Base-by-base conservation (phyloP, 2,888 invertebrate genomes). In the Chrysina gloriosa region DNA sequence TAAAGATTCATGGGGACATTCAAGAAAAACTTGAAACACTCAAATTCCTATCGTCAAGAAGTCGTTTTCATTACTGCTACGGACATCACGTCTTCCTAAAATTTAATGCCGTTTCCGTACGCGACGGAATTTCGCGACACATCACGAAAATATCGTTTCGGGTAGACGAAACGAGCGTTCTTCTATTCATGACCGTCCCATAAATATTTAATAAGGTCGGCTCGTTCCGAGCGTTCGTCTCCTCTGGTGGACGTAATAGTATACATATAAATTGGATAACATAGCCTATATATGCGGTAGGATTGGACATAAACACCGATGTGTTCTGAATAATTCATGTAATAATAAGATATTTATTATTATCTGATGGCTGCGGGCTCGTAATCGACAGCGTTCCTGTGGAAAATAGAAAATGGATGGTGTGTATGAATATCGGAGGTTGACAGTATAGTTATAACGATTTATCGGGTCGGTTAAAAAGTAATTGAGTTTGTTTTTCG, bases 281-380 rank as follows among this genome's bases (percentile, higher is more conserved):
- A 19, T 31, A 29, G 52, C 16, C 29, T 29, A 21, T 45, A 45
- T 19, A 31, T 52, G 14, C 16, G 16, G 52, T 19, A 19, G 31
- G 25, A 27, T 42, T 42, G 58, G 58, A 61, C 58, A 61, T 61
- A 61, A 61, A 61, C 42, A 42, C 16, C 16, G 27, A 14, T 29
- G 42, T 42, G 42, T 42, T 7, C 9, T 61, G 58, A 61, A 61
- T 61, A 61, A 61, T 61, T 36, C 58, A 61, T 42, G 58, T 42
- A 61, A 61, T 61, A 42, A 42, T 61, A 19, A 61, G 58, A 42
- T 61, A 61, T 61, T 61, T 61, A 45, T 61, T 25, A 47, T 47
- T 39, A 16, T 29, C 29, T 16, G 42, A 19, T 61, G 29, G 23
- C 27, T 27, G 42, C n/a, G n/a, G 14, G 16, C 39, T 54, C 16